Evolutionary conservation across 2,113 vertebrate species (phyloP), one percentile per base, ranked within the genome.

Genomic region (Hippotragus niger): DNA sequence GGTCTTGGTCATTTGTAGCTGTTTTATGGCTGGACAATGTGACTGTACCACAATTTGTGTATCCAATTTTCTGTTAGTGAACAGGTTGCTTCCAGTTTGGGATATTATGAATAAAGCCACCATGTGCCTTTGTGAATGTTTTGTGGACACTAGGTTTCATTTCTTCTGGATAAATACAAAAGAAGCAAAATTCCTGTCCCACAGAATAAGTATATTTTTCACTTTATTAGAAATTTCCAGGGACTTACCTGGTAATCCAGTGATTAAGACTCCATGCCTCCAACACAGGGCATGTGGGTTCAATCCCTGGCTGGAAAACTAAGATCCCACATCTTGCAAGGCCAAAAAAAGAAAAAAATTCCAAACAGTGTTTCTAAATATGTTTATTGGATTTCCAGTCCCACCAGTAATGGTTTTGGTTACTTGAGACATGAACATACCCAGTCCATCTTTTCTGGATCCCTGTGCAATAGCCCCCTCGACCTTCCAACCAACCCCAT

Each of bases 161-260:
- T 80, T 85, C 55, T 86, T 94, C 47, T 86, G 27, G 27, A 67
- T 27, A 15, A 67, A 86, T n/a, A 81, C 33, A 67, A n/a, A 52
- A 29, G 67, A 58, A 52, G 55, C 45, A 9, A 81, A 91, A 58
- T 50, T 3, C 8, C 16, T 36, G 40, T 36, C 11, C n/a, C 40
- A 29, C 21, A 81, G 12, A 45, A 58, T n/a, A 10, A 52, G 40
- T 43, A 12, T 71, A 4, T 13, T 43, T 31, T 78, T 36, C 60
- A 78, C 64, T 40, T 80, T 25, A 78, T 57, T 23, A 88, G 92
- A 92, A 76, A 57, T 84, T 47, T 43, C 76, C 36, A 60, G 67
- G 67, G 67, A 40, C 21, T 74, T 74, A 74, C 67, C 67, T 74
- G 19, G 21, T 40, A 74, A 74, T 40, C 21, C 19, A 25, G 36